Evolutionary conservation across 2,797 vertebrate species (phyloP).

Genomic region (Dermochelys coriacea): DNA sequence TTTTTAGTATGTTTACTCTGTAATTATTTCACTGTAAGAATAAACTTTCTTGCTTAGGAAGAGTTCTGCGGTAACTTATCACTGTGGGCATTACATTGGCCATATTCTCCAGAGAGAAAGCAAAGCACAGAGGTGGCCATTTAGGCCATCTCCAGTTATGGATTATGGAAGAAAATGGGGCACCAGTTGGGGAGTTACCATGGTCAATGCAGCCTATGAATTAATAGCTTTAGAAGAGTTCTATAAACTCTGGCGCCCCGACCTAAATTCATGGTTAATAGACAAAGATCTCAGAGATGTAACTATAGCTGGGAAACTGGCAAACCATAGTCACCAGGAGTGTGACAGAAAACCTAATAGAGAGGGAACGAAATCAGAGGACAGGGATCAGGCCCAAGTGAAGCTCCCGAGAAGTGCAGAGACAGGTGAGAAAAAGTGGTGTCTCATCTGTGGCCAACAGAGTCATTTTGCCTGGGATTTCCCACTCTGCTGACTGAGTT

Average conservation of each 20-base stretch:
- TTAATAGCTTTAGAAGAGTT: not conserved
- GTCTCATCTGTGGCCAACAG: not conserved
- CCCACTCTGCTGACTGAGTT: not conserved
- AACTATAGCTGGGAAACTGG: too few relatives aligned
- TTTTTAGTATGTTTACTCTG: not conserved
- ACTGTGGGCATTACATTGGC: not conserved
- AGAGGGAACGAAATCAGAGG: too few relatives aligned
- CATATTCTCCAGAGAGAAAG: not conserved
- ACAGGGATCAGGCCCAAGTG: too few relatives aligned
- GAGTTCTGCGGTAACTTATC: not conserved
- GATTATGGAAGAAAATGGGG: not conserved
- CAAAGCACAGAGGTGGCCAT: not conserved
- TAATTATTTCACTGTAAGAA: not conserved
- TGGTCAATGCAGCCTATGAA: not conserved
- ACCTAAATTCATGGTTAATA: not conserved
- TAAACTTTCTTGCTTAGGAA: not conserved
- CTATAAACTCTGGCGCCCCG: not conserved
- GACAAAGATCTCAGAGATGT: not conserved
- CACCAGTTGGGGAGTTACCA: not conserved
- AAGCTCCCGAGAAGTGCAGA: too few relatives aligned
- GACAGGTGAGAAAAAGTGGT: too few relatives aligned
- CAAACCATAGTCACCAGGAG: too few relatives aligned
- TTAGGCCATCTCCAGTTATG: not conserved
- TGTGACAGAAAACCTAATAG: too few relatives aligned
- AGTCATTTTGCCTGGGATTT: not conserved